Conservation (phyloP, 2,113 vertebrate genomes). For the Sitta europaea region DNA sequence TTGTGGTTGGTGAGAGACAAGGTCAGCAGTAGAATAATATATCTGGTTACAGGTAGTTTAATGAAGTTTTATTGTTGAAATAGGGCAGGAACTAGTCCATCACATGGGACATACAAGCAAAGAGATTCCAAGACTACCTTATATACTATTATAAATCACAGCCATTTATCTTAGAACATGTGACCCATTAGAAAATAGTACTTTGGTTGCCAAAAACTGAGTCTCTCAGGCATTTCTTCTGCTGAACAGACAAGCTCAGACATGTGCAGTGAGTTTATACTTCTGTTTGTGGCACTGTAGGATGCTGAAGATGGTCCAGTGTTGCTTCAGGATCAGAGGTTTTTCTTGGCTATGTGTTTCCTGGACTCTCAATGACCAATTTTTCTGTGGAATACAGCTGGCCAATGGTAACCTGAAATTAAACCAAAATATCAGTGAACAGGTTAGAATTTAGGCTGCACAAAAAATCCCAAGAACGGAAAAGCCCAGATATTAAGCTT, state of each 20-base stretch:
- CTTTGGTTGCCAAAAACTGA: slow-evolving; percentile 18
- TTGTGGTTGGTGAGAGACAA: neutral
- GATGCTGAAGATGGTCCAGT: slow-evolving; percentile 41
- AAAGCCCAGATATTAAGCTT: neutral
- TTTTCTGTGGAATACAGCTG: slow-evolving; percentile 78
- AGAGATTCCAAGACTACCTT: neutral
- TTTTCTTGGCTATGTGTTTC: slow-evolving; percentile 43
- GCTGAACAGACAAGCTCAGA: slow-evolving; percentile 26
- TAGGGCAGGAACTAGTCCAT: neutral
- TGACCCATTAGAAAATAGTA: neutral
- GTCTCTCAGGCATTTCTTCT: slow-evolving; percentile 4
- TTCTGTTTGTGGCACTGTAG: slow-evolving; percentile 26
- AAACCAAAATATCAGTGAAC: slow-evolving; percentile 34
- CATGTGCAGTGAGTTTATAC: neutral
- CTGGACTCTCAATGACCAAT: slow-evolving; percentile 75
- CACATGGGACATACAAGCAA: neutral
- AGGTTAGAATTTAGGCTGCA: neutral
- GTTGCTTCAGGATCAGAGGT: neutral
- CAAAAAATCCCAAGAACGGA: neutral
- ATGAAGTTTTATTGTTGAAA: slow-evolving; percentile 64
- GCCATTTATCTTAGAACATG: neutral
- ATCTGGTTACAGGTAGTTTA: neutral
- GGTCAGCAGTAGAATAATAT: neutral
- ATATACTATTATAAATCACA: neutral
- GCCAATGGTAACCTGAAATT: slow-evolving; percentile 76